phyloP scores from a whole-genome alignment of 2,797 vertebrate genomes.

The Nothura maculosa region DNA sequence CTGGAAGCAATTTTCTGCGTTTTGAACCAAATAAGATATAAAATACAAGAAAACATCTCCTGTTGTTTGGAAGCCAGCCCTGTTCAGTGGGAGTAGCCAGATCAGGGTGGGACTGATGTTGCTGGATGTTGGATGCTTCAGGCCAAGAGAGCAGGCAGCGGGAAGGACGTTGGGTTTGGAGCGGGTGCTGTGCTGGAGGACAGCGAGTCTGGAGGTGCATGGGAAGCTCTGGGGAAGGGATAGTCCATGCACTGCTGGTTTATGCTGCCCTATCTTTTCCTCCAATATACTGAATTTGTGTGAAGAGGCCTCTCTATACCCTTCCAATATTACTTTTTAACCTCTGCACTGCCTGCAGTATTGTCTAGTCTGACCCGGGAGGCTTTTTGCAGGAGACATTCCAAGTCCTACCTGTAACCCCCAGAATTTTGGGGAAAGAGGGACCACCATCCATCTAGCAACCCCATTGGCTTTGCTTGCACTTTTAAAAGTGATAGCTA shows the following conservation, averaged over 20 bases:
- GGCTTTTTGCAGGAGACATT: neutral
- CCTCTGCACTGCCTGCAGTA: neutral
- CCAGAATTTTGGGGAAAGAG: neutral
- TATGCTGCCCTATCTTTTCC: neutral
- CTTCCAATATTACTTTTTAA: neutral
- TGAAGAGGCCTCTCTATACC: neutral
- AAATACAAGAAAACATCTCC: neutral
- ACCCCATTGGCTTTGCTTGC: neutral
- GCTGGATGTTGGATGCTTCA: neutral
- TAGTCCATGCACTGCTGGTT: accelerated
- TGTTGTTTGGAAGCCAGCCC: neutral
- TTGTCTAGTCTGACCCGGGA: neutral
- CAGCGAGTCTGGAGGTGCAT: accelerated
- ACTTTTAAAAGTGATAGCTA: neutral
- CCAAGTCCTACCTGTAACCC: neutral
- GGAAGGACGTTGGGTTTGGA: neutral
- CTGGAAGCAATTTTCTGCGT: neutral
- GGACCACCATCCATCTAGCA: neutral
- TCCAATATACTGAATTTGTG: neutral
- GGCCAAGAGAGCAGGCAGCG: neutral
- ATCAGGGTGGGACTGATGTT: neutral
- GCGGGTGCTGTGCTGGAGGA: neutral
- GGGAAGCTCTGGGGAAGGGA: neutral
- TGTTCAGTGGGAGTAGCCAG: neutral
- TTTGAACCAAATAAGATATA: neutral